A percentile compares a stretch with the other conserved stretches of the same genome.
Conservation (phyloP, 2,113 vertebrate genomes). For the Rhynchopsitta pachyrhyncha region DNA sequence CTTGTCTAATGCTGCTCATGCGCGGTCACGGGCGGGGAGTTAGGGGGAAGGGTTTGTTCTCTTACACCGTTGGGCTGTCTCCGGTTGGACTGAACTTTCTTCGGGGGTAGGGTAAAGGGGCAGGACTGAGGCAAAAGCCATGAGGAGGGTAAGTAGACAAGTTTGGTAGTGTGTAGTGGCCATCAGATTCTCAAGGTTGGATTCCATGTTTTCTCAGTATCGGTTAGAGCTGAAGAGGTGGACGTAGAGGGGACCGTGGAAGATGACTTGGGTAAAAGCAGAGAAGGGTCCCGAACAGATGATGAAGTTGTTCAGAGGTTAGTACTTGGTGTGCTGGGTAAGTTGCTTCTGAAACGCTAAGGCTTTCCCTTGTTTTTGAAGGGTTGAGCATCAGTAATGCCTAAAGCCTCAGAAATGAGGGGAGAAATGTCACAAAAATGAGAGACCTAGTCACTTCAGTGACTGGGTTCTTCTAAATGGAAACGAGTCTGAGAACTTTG, state of each 20-base stretch:
- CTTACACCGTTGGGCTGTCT: rapidly evolving
- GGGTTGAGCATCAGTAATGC: too few relatives aligned
- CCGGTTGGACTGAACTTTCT: rapidly evolving
- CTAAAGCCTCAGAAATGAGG: not conserved
- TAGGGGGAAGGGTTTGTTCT: not conserved
- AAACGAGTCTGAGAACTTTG: not conserved
- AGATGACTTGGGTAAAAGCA: slow-evolving; percentile 92
- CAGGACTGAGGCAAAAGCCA: rapidly evolving
- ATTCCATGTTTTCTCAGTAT: slow-evolving; percentile 28
- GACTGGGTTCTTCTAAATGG: rapidly evolving
- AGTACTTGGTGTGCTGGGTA: not conserved
- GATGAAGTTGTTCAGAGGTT: slow-evolving; percentile 94
- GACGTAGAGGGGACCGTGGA: slow-evolving; percentile 87
- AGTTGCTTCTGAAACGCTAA: rapidly evolving
- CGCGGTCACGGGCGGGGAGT: not conserved
- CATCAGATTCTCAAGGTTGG: rapidly evolving
- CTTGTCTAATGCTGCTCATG: not conserved
- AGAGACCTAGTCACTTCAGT: not conserved
- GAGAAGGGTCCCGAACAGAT: slow-evolving; percentile 91
- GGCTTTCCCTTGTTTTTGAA: not conserved
- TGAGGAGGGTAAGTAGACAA: not conserved
- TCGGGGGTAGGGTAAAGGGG: rapidly evolving
- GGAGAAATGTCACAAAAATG: rapidly evolving
- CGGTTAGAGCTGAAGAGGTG: slow-evolving; percentile 79
- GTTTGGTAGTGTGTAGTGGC: rapidly evolving